Evolutionary conservation across 2,113 vertebrate genomes (phyloP).

Genomic region (Vulpes ferrilata): DNA sequence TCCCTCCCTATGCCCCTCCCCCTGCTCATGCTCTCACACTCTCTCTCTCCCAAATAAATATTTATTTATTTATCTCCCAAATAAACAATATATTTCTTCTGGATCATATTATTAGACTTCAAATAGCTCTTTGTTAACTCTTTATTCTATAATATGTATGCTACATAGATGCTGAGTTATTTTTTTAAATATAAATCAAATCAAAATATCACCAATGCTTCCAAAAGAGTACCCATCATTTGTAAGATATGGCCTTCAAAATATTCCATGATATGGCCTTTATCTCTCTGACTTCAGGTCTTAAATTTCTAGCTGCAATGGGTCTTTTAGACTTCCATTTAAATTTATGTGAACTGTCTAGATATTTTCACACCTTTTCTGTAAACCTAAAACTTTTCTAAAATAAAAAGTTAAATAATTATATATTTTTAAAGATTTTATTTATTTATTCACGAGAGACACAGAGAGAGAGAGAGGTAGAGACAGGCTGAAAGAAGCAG

Average conservation of each 20-base stretch:
- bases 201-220: not conserved
- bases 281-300: not conserved
- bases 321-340: not conserved
- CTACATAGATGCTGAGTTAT: not conserved
- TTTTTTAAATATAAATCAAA: constrained; percentile 15
- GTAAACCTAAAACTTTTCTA: not conserved
- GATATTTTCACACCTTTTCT: not conserved
- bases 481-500: no score
- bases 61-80: no score
- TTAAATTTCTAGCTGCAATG: not conserved
- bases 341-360: not conserved
- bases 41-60: no score
- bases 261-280: not conserved
- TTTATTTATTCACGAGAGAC: no score
- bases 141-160: not conserved
- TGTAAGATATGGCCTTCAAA: not conserved
- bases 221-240: not conserved
- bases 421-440: no score
- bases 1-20: no score
- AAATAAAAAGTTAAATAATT: not conserved
- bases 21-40: no score
- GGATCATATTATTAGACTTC: not conserved
- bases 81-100: not conserved
- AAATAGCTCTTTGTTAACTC: not conserved
- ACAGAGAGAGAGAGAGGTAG: no score